phyloP scores from a whole-genome alignment of 2,113 vertebrate species.

The Phyllopteryx taeniolatus region DNA sequence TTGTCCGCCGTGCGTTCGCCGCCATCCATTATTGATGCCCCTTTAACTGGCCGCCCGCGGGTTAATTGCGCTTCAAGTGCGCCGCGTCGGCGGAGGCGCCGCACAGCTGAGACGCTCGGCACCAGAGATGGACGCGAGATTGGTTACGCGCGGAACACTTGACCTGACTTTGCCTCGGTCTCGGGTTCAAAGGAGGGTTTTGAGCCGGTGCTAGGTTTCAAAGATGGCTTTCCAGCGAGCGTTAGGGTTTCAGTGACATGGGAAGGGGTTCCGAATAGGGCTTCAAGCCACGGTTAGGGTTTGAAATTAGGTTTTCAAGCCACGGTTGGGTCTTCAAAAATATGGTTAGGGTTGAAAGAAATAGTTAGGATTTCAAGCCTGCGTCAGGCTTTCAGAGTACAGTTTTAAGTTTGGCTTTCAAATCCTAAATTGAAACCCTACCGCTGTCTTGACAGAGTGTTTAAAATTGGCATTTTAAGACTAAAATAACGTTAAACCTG shows the following conservation, averaged over 20 bases:
- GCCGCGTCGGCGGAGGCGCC: conserved; percentile 57
- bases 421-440: too few relatives aligned
- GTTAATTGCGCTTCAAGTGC: conserved; percentile 72
- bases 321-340: too few relatives aligned
- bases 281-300: neutral
- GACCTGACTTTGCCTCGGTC: neutral
- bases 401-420: too few relatives aligned
- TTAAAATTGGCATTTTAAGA: too few relatives aligned
- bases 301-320: too few relatives aligned
- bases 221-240: neutral
- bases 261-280: too few relatives aligned
- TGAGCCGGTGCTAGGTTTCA: neutral
- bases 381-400: too few relatives aligned
- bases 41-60: conserved; percentile 58
- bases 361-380: too few relatives aligned
- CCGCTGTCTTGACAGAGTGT: too few relatives aligned
- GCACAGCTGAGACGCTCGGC: conserved; percentile 64
- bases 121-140: conserved; percentile 63
- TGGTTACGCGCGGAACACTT: conserved; percentile 37
- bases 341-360: too few relatives aligned
- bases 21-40: conserved; percentile 76
- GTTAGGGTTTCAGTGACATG: neutral
- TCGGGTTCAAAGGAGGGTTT: neutral
- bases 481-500: too few relatives aligned
- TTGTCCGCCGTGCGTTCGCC: conserved; percentile 44